These are phyloP conservation scores for Cotesia vestalis DNA, from an alignment of 1,140 invertebrate species.

Conservation along the genomic window DNA sequence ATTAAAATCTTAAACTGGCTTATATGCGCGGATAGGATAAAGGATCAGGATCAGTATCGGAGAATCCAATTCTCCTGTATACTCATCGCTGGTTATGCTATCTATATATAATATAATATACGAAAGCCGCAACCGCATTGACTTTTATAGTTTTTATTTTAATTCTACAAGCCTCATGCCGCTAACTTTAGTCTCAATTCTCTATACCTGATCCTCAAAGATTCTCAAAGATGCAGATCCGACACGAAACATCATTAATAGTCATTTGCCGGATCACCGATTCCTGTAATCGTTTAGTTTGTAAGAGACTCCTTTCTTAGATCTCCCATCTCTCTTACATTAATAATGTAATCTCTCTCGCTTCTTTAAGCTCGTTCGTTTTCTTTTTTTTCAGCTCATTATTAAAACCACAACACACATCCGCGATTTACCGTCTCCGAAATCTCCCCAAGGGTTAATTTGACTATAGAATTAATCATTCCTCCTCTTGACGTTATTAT, in stretches of 20 bases:
- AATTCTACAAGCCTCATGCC: constrained; percentile 23
- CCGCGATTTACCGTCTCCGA: constrained; percentile 36
- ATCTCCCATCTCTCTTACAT: constrained; percentile 7
- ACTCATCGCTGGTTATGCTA: not conserved
- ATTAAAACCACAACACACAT: constrained; percentile 53
- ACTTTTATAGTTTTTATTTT: constrained; percentile 1
- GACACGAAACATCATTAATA: constrained; percentile 63
- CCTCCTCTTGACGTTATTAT: too few species aligned
- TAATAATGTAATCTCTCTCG: too few species aligned
- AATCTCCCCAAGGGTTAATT: not conserved
- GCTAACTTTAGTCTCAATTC: constrained; percentile 41
- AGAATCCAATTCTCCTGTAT: constrained; percentile 16
- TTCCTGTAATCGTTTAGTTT: constrained; percentile 56
- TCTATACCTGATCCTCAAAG: not conserved
- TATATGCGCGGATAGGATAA: constrained; percentile 1
- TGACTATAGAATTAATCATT: not conserved
- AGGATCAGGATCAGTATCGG: not conserved
- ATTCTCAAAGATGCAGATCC: constrained; percentile 57
- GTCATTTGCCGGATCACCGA: constrained; percentile 64
- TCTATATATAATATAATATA: not conserved
- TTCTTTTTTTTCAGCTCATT: constrained; percentile 15
- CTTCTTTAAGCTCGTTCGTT: not conserved
- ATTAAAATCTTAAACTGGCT: constrained; percentile 27
- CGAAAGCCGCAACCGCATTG: constrained; percentile 16
- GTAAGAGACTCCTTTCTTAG: constrained; percentile 46